Evolutionary conservation across 2,113 vertebrate genomes (phyloP), one percentile per base, ranked within the genome.

Genomic region (Grammomys dolichurus): DNA sequence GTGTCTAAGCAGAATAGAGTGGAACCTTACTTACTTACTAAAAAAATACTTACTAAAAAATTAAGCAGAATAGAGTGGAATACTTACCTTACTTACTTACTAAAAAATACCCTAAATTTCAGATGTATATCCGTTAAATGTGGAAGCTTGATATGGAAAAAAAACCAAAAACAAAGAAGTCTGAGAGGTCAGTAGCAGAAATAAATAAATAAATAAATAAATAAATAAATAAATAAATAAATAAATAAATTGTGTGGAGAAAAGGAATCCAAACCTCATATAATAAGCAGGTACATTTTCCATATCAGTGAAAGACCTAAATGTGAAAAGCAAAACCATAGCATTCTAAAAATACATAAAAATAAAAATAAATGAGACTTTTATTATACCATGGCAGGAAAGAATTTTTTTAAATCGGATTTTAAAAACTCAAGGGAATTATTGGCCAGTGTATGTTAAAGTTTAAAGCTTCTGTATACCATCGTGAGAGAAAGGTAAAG

Each of bases 321-420:
- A 88, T 48, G 48, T 93, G 60, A 93, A 97, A 93, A 95, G 20
- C 14, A 92, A 92, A 95, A 65, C 20, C 9, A 89, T 92, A 76
- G 58, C 51, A 63, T 91, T 91, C 48, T 77, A 77, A 72, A 67
- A 96, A 51, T 8, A 51, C 1, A 51, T 11, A 51, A 51, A 51
- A 51, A 51, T 51, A 48, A 7, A 51, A 86, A 96, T 77, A 43
- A 24, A 33, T 36, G 54, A 96, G 73, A 87, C 14, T 87, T 46
- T 95, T 82, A 87, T 60, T 54, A 87, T 16, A 43, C 78, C 43
- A 26, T 81, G 82, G 56, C 46, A 88, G 51, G 46, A 94, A 96
- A 96, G 33, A 28, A 46, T 69, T 87, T 86, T 70, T 93, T 17
- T 19, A 81, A 72, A 84, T 19, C 2, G 43, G 40, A 85, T 33